Evolutionary conservation across 2,888 invertebrate genomes (phyloP).

Genomic region (Agrochola circellaris): DNA sequence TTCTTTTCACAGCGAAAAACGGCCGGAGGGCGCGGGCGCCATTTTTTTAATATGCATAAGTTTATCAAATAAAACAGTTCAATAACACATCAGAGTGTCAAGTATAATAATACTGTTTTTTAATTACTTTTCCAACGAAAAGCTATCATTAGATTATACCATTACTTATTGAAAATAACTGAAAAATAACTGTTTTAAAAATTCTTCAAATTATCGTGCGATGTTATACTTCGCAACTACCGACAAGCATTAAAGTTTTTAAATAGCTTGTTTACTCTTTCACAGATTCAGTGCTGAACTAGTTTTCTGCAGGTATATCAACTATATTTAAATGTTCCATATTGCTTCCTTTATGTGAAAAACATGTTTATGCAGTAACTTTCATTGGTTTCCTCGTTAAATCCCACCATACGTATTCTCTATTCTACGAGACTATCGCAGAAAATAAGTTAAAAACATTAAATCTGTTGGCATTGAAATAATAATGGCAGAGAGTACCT

Average conservation of each 20-base stretch:
- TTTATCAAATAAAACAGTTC: not conserved
- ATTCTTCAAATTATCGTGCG: not conserved
- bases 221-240: not conserved
- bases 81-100: not conserved
- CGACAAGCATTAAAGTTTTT: slow-evolving; percentile 14
- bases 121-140: not conserved
- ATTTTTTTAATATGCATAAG: not conserved
- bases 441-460: slow-evolving; percentile 23
- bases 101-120: not conserved
- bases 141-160: not conserved
- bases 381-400: slow-evolving; percentile 25
- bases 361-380: slow-evolving; percentile 50
- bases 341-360: slow-evolving; percentile 23
- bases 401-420: not conserved
- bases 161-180: not conserved
- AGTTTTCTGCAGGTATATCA: slow-evolving; percentile 16
- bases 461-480: slow-evolving; percentile 26
- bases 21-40: not conserved
- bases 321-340: slow-evolving; percentile 35
- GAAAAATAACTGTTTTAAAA: too few relatives aligned
- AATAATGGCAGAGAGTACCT: not conserved
- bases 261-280: slow-evolving; percentile 37
- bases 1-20: not conserved
- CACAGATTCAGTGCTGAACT: slow-evolving; percentile 27
- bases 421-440: slow-evolving; percentile 14